Base-by-base conservation (phyloP, 2,797 vertebrate species). In the Melanitta fusca region DNA sequence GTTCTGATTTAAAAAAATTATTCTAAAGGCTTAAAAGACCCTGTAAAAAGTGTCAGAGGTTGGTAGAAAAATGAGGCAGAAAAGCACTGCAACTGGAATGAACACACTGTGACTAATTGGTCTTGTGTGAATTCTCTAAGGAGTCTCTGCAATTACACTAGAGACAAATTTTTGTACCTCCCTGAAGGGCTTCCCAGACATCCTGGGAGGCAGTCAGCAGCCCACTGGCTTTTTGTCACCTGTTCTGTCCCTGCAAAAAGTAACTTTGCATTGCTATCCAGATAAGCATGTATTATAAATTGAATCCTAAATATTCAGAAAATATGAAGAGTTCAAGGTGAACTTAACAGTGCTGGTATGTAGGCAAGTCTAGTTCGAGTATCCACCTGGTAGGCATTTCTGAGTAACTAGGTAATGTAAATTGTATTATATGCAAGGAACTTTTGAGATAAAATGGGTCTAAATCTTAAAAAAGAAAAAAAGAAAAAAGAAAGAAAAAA, bases 21-120 rank as follows among this genome's bases (percentile, higher is more conserved):
- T 66, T 80, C 32, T 56, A 32, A 82, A 74, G 36, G 39, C 39
- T 68, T 30, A 65, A 51, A 80, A 54, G 25, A 65, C 39, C 34
- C 14, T 38, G 30, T 7, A 82, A 75, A 80, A 83, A 65, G 19
- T 16, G n/a, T 11, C 34, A 72, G 79, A 30, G 16, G 11, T 3
- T 27, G 4, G 22, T 15, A 60, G 45, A 61, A n/a, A 84, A 28
- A 81, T 9, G n/a, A 93, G 56, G 58, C 13, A 79, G 58, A 81
- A 68, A 85, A 89, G 25, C 15, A 58, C 11, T 87, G 61, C 58
- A 54, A 7, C 58, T n/a, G 34, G 81, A 89, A 82, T 32, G 36
- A 65, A 87, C 49, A 20, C 6, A 65, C 36, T 68, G 47, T 80
- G 79, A 74, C 92, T 94, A 88, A 92, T 92, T 91, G 45, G 41